Evolutionary conservation across 2,888 invertebrate species (phyloP).

Genomic region (Petrophora chlorosata): DNA sequence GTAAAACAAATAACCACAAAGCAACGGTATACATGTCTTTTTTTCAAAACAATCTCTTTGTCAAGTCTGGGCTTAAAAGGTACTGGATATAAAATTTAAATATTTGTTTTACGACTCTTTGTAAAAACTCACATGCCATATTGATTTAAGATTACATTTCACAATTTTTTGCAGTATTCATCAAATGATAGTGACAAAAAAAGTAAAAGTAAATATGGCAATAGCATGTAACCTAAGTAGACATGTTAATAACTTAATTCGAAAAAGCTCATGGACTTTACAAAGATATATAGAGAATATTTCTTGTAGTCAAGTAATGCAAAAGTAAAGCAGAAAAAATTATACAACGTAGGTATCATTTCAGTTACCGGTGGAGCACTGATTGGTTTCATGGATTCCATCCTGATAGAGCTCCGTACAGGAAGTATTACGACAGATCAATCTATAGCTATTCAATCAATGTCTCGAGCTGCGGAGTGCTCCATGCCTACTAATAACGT

Average conservation of each 20-base stretch:
- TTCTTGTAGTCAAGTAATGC: no score
- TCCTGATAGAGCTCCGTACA: constrained; percentile 5
- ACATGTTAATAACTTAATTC: no score
- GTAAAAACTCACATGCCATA: no score
- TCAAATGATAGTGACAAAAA: no score
- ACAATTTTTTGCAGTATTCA: no score
- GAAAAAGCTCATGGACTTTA: no score
- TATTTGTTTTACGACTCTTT: not conserved
- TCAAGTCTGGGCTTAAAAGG: not conserved
- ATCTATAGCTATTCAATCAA: constrained; percentile 14
- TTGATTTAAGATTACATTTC: no score
- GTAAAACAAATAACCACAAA: constrained; percentile 14
- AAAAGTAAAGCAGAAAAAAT: no score
- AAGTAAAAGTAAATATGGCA: no score
- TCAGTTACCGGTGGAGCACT: constrained; percentile 12
- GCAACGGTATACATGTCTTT: not conserved
- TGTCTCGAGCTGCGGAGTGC: not conserved
- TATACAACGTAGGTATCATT: no score
- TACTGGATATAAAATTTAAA: not conserved
- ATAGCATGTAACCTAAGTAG: no score
- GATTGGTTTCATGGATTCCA: constrained; percentile 21
- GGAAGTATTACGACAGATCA: not conserved
- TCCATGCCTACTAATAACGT: constrained; percentile 15
- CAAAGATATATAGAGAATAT: no score
- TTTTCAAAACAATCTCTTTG: constrained; percentile 2